These are phyloP conservation scores for Brachyrhaphis roseni DNA, from an alignment of 2,797 vertebrate species.

Conservation along the genomic window DNA sequence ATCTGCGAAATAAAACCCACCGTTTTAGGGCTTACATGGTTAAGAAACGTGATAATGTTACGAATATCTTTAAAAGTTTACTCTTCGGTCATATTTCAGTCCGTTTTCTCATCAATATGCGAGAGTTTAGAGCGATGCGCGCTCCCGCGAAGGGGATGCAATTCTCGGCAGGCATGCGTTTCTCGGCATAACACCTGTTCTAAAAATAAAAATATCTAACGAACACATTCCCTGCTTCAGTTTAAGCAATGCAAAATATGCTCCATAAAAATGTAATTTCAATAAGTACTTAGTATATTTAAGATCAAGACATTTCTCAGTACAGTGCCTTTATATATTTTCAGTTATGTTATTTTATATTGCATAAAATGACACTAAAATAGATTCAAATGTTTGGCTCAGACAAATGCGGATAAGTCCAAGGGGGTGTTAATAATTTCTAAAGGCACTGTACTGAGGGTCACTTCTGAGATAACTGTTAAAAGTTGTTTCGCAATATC, in stretches of 20 bases:
- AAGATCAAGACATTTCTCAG: background rate
- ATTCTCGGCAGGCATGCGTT: no score
- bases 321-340: background rate
- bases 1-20: no score
- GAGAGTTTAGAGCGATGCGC: no score
- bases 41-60: no score
- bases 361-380: background rate
- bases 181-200: no score
- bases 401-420: background rate
- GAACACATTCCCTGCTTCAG: background rate
- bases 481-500: background rate
- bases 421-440: background rate
- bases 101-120: no score
- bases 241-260: background rate
- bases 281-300: background rate
- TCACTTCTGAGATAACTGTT: background rate
- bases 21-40: no score
- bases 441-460: background rate
- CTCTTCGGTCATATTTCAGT: no score
- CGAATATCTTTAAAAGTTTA: no score
- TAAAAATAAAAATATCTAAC: background rate
- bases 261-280: background rate
- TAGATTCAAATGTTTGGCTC: background rate
- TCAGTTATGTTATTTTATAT: no score
- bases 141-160: no score